Percentiles rank a stretch among this genome's conserved stretches.
These are phyloP conservation scores for Furcula furcula DNA, from an alignment of 2,888 invertebrate genomes.

Conservation along the genomic window DNA sequence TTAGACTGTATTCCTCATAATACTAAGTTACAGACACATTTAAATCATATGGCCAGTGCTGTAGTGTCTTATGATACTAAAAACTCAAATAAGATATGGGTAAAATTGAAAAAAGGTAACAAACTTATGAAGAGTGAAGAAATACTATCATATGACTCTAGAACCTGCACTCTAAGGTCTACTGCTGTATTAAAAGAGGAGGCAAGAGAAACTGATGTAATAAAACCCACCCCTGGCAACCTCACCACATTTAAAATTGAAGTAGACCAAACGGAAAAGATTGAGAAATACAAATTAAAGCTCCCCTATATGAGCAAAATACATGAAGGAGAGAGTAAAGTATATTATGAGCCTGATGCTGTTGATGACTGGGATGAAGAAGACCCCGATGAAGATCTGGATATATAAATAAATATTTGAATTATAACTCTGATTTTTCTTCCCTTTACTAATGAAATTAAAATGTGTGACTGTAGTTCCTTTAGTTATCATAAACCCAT, in stretches of 20 bases:
- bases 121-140: conserved; percentile 75
- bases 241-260: conserved; percentile 85
- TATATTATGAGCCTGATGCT: conserved; percentile 89
- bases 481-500: too few relatives aligned
- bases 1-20: conserved; percentile 68
- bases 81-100: conserved; percentile 43
- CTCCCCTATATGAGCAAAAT: conserved; percentile 83
- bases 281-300: conserved; percentile 81
- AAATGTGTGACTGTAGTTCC: too few relatives aligned
- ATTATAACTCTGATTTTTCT: too few relatives aligned
- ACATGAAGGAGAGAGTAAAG: conserved; percentile 81
- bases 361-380: conserved; percentile 93
- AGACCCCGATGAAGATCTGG: conserved; percentile 93
- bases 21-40: conserved; percentile 60
- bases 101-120: conserved; percentile 76
- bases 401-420: conserved; percentile 73
- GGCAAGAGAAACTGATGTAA: conserved; percentile 51
- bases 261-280: conserved; percentile 82
- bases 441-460: too few relatives aligned
- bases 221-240: conserved; percentile 58
- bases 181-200: conserved; percentile 45
- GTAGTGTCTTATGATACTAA: conserved; percentile 49
- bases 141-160: conserved; percentile 49
- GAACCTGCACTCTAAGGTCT: conserved; percentile 48
- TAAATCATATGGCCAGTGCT: conserved; percentile 71